Conservation (phyloP, 2,113 vertebrate species). For the Dromiciops gliroides region DNA sequence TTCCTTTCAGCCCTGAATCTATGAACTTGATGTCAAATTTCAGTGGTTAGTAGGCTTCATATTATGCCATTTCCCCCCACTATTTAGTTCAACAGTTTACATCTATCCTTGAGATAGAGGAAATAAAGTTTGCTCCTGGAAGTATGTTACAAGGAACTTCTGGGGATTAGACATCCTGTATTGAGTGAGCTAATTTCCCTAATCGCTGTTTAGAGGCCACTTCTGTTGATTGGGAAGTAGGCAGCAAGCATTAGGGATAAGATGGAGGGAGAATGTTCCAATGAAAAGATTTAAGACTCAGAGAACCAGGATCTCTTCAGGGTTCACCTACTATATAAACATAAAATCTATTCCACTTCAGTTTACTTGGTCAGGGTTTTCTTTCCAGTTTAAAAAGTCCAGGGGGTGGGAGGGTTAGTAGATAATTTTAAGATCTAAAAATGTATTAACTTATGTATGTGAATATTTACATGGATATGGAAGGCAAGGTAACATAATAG, state of each 20-base stretch:
- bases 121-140: neutral
- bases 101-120: neutral
- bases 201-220: neutral
- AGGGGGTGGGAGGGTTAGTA: neutral
- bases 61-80: neutral
- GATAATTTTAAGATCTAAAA: neutral
- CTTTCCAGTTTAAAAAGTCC: neutral
- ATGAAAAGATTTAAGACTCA: neutral
- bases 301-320: neutral
- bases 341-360: neutral
- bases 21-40: neutral
- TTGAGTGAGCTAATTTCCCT: neutral
- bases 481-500: neutral
- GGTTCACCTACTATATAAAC: rapidly evolving
- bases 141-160: neutral
- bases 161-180: neutral
- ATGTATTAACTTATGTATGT: neutral
- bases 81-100: neutral
- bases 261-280: neutral
- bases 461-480: neutral
- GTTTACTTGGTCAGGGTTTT: neutral
- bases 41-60: neutral
- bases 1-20: neutral
- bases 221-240: neutral
- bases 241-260: neutral